Conservation (phyloP, 2,888 invertebrate species). For the Cremastinae sp. region DNA sequence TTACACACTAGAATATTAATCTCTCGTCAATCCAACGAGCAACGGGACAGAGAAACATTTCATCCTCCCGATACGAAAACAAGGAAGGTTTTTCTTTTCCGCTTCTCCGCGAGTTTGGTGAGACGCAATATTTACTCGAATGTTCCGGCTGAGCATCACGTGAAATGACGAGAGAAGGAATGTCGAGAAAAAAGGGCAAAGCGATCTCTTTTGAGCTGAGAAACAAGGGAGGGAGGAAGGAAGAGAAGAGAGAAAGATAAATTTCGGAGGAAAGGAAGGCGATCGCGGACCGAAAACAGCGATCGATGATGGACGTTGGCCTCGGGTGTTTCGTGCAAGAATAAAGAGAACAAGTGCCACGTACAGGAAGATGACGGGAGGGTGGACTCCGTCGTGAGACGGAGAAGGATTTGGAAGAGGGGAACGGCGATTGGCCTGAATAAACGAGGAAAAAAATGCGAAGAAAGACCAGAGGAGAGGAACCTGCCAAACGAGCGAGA, state of each 20-base stretch:
- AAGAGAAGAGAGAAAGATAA: constrained; percentile 34
- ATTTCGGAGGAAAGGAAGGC: constrained; percentile 53
- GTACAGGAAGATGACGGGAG: constrained; percentile 31
- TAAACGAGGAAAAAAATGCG: constrained; percentile 49
- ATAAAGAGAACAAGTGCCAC: constrained; percentile 68
- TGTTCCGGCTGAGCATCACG: constrained; percentile 37
- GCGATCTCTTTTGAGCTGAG: constrained; percentile 4
- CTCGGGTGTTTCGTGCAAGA: constrained; percentile 74
- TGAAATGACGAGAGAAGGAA: constrained; percentile 48
- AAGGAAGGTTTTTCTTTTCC: constrained; percentile 44
- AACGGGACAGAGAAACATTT: constrained; percentile 32
- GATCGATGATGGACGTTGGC: constrained; percentile 74
- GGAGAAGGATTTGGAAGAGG: constrained; percentile 35
- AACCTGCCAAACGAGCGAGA: constrained; percentile 63
- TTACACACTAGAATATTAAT: constrained; percentile 34
- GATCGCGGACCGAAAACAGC: constrained; percentile 66
- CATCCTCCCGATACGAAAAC: constrained; percentile 54
- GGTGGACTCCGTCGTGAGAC: constrained; percentile 53
- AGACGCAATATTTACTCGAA: constrained; percentile 49
- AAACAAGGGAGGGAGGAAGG: background rate
- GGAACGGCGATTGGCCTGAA: constrained; percentile 57
- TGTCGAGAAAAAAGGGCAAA: constrained; percentile 34
- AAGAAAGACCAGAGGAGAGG: constrained; percentile 42
- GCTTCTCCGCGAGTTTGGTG: constrained; percentile 1
- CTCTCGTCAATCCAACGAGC: constrained; percentile 41